Evolutionary conservation across 1,140 invertebrate species (phyloP), one percentile per base, ranked within the genome.

Genomic region (Cotesia chilonis): DNA sequence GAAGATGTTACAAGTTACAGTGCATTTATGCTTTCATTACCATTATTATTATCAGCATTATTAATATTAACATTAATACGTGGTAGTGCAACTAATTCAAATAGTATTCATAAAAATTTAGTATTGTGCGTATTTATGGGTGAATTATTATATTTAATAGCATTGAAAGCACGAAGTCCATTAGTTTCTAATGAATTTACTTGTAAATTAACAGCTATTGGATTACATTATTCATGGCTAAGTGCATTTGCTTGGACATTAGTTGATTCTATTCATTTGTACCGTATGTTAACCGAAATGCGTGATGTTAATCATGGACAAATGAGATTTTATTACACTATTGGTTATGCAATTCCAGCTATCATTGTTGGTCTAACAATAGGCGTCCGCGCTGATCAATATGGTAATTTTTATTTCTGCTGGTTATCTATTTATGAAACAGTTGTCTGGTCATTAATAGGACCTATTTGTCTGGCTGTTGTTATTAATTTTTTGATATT

Each of bases 241-340:
- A 91, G 91, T 14, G 91, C 94, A 0, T 96, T 98, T 75, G 92
- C 92, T 1, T 99, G 97, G 97, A 92, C 95, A 66, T 90, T 97
- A 74, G 93, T 97, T 10, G 95, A 97, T 83, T 93, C 95, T 7
- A 89, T 98, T 71, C 97, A 99, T 87, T 87, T 98, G 10, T 96
- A 98, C 81, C 89, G 97, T 59, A 97, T 98, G 93, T 87, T 99
- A 54, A 97, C 96, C 1, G 97, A 98, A 87, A 93, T 99, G 89
- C 89, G 96, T 7, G 96, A 98, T 83, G 96, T 99, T 12, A 98
- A 99, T 88, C 95, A 97, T 82, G 97, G 96, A 0, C 93, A 93
- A 47, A 96, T 98, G 92, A 90, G 94, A 70, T 96, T 97, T 82
- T 98, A 98, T 82, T 96, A 97, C 80, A 93, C 95, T n/a, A 90